phyloP scores from a whole-genome alignment of 2,888 invertebrate genomes.

The Nomada flava region DNA sequence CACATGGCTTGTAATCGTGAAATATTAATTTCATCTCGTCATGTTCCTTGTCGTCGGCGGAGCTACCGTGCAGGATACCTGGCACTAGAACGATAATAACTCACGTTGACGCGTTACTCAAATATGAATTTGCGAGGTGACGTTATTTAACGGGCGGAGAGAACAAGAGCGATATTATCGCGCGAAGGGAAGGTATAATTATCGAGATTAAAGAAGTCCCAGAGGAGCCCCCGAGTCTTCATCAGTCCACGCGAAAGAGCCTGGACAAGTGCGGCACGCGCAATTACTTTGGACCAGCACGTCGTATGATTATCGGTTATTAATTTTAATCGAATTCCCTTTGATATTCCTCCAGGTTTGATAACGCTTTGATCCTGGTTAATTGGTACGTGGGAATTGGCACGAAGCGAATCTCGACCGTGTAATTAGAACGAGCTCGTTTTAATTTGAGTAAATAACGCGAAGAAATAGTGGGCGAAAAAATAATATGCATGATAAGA shows the following conservation, averaged over 20 bases:
- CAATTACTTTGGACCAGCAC: slow-evolving; percentile 7
- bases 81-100: neutral
- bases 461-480: neutral
- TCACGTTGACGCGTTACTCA: neutral
- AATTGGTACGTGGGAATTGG: slow-evolving; percentile 29
- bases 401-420: slow-evolving; percentile 6
- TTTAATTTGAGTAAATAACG: slow-evolving; percentile 31
- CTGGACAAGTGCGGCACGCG: neutral
- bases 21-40: slow-evolving; percentile 30
- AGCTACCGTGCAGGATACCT: neutral
- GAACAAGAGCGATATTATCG: slow-evolving; percentile 4
- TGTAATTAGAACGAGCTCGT: slow-evolving; percentile 29
- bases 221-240: slow-evolving; percentile 12
- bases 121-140: neutral
- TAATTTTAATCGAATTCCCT: slow-evolving; percentile 51
- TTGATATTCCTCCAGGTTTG: slow-evolving; percentile 1
- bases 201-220: slow-evolving; percentile 34
- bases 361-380: neutral
- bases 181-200: slow-evolving; percentile 12
- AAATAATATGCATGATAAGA: slow-evolving; percentile 3
- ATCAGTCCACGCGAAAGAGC: slow-evolving; percentile 5
- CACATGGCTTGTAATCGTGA: slow-evolving; percentile 13
- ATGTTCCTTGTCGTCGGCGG: neutral
- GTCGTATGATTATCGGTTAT: slow-evolving; percentile 53
- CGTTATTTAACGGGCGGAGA: neutral